A percentile compares a stretch with the other conserved stretches of the same genome.
Evolutionary conservation across 2,888 invertebrate species (phyloP).

Genomic region (Drosophila testacea): DNA sequence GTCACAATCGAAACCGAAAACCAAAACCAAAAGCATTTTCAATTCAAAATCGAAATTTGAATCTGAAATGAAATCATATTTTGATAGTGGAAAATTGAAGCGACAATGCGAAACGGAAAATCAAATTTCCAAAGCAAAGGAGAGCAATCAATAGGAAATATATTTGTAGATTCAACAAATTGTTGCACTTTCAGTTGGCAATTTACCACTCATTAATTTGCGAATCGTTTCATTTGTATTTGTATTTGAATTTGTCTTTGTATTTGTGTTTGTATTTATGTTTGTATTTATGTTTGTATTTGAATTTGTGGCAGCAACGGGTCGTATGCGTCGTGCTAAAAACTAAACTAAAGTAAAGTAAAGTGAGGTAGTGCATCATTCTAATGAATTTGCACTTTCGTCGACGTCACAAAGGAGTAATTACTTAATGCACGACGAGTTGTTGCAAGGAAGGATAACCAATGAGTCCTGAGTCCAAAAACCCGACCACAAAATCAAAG

Average conservation of each 20-base stretch:
- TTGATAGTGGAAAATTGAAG: slow-evolving; percentile 5
- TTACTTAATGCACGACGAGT: slow-evolving; percentile 70
- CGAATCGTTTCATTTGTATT: background rate
- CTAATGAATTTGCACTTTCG: slow-evolving; percentile 76
- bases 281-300: slow-evolving; percentile 1
- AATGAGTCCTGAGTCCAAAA: slow-evolving; percentile 4
- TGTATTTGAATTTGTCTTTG: slow-evolving; percentile 6
- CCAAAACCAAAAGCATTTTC: background rate
- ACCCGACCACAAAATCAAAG: slow-evolving; percentile 74
- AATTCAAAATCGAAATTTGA: background rate
- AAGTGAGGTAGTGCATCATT: slow-evolving; percentile 56
- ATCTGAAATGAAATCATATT: slow-evolving; percentile 13
- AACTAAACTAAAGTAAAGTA: background rate
- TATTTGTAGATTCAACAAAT: slow-evolving; percentile 7
- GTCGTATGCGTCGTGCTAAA: slow-evolving; percentile 33
- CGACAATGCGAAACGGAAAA: slow-evolving; percentile 14
- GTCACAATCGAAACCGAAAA: background rate
- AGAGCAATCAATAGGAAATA: slow-evolving; percentile 3
- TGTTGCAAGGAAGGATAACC: background rate
- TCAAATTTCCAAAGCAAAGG: slow-evolving; percentile 15
- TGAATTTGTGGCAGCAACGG: slow-evolving; percentile 5
- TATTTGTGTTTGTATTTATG: background rate
- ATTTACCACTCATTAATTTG: slow-evolving; percentile 31
- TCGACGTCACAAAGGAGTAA: slow-evolving; percentile 72
- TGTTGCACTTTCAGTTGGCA: slow-evolving; percentile 12